Evolutionary conservation across 2,888 invertebrate species (phyloP).

Genomic region (Troilus luridus): DNA sequence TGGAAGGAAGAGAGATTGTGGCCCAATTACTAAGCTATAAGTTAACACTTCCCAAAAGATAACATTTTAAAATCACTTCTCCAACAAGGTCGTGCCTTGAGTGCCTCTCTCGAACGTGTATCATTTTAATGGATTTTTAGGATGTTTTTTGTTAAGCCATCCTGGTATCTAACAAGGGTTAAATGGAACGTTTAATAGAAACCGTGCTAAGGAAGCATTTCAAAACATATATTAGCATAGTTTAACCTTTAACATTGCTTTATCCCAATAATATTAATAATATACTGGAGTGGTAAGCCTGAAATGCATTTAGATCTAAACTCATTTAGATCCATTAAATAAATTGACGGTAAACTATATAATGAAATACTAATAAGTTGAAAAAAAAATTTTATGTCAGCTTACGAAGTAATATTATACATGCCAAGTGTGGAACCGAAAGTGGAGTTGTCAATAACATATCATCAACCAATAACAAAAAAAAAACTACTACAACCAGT

Average conservation of each 20-base stretch:
- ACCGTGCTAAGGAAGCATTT: neutral
- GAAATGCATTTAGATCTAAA: neutral
- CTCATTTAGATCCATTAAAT: neutral
- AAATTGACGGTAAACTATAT: neutral
- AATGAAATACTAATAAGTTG: neutral
- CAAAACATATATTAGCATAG: neutral
- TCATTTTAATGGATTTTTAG: conserved; percentile 3
- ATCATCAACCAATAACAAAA: too few relatives aligned
- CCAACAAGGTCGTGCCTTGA: neutral
- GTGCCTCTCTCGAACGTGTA: neutral
- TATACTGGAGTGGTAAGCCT: neutral
- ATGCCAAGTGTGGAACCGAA: too few relatives aligned
- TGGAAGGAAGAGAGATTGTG: neutral
- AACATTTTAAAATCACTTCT: neutral
- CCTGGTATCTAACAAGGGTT: neutral
- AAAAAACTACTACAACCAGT: too few relatives aligned
- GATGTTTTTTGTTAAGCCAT: neutral
- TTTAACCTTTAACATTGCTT: neutral
- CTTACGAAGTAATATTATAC: too few relatives aligned
- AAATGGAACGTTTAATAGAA: neutral
- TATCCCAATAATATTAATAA: neutral
- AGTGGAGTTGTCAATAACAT: too few relatives aligned
- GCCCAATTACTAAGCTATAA: neutral
- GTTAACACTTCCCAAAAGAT: neutral
- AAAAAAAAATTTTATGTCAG: too few relatives aligned